Evolutionary conservation across 1,140 invertebrate genomes (phyloP).

Genomic region (Zaprionus davidi): DNA sequence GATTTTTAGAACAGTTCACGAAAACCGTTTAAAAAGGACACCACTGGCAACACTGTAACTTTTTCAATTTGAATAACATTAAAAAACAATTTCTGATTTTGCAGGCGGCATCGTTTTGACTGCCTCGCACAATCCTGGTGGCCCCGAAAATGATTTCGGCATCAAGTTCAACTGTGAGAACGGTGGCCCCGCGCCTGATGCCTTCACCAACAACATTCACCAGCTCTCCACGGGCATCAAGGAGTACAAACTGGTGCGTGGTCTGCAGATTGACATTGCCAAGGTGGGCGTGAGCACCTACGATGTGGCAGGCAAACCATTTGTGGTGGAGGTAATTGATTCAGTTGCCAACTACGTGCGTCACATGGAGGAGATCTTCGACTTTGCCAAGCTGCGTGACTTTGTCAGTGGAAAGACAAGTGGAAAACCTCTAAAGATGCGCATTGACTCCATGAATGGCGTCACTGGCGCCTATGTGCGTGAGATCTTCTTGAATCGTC

Average conservation of each 20-base stretch:
- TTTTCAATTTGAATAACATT: background rate
- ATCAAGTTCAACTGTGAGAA: constrained; percentile 99
- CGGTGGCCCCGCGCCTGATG: constrained; percentile 97
- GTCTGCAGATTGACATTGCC: constrained; percentile 91
- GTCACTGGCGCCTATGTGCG: constrained; percentile 98
- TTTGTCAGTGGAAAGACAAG: constrained; percentile 89
- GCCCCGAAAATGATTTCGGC: constrained; percentile 98
- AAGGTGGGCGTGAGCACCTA: constrained; percentile 88
- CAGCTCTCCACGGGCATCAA: constrained; percentile 91
- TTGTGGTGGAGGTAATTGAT: constrained; percentile 96
- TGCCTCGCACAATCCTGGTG: constrained; percentile 99
- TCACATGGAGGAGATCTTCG: constrained; percentile 99
- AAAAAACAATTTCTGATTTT: background rate
- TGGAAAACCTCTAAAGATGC: constrained; percentile 90
- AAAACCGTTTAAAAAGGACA: no score
- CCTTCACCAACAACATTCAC: constrained; percentile 95
- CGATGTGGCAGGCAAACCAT: constrained; percentile 89
- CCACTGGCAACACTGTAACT: no score
- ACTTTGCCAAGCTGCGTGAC: constrained; percentile 93
- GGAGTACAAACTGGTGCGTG: constrained; percentile 92
- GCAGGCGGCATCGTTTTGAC: constrained; percentile 98
- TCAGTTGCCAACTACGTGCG: constrained; percentile 95
- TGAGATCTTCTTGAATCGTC: constrained; percentile 94
- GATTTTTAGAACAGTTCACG: no score
- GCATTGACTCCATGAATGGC: constrained; percentile 97